Base-by-base conservation (phyloP, 2,797 vertebrate genomes). In the Nannoperca australis region DNA sequence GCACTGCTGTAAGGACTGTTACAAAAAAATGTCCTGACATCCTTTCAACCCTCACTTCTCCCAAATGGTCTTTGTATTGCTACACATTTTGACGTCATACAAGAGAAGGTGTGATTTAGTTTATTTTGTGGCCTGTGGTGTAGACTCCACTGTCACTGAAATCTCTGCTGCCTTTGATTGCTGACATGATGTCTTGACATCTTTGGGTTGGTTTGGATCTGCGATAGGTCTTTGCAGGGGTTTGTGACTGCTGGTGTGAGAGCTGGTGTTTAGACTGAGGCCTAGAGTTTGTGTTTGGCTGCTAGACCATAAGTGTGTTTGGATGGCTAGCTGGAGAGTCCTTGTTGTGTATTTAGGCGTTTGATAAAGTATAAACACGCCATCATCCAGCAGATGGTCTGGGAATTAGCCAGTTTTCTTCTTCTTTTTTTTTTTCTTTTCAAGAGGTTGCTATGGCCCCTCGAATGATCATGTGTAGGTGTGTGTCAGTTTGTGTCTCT, bases 341-440 rank as follows among this genome's bases (percentile, higher is more conserved):
- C 79, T 85, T 88, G 69, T 93, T 94, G 89, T 93, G 86, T 94
- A 88, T 92, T 91, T 93, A 84, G 85, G 84, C 77, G 10, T 87
- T 90, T 91, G 86, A 89, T 82, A 40, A 78, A 91, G 82, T 92
- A 82, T 92, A 94, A 94, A 93, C 90, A 93, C 53, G 6, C 30
- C 70, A 77, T 89, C 85, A 83, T 89, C 64, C 73, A 83, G 82
- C 89, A 92, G 89, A 91, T 93, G 89, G 83, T 60, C 67, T 73
- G 68, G 62, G 64, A 66, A 73, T 68, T 12, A 53, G 82, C 78
- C 83, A 82, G 70, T 30, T 73, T 51, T 36, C 0, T 36, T 36
- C 9, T 36, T 36, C 2, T 36, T 78, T 64, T 56, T 70, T 47
- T 13, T 17, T 62, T 32, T 54, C 5, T 71, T 27, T 73, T 47